Evolutionary conservation across 1,140 invertebrate species (phyloP).

Genomic region (Fopius arisanus): DNA sequence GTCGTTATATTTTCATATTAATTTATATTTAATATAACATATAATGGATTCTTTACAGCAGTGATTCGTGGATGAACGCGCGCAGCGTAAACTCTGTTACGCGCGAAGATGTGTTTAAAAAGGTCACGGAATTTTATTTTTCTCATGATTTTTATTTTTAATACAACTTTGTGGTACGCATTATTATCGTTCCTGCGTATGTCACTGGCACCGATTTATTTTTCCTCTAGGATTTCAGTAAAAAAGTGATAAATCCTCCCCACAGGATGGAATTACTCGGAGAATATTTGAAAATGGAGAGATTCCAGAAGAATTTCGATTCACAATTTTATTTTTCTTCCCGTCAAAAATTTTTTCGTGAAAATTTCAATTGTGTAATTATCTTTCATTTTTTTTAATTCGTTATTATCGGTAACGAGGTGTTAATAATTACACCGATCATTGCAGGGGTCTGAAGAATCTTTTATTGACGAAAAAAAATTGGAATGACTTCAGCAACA

Average conservation of each 20-base stretch:
- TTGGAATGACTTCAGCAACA: no score
- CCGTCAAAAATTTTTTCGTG: no score
- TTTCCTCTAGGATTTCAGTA: not conserved
- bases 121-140: slow-evolving; percentile 5
- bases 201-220: slow-evolving; percentile 1
- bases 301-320: no score
- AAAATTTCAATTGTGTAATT: no score
- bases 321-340: no score
- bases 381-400: no score
- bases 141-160: not conserved
- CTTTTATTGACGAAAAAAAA: no score
- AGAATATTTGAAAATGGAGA: no score
- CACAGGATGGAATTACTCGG: no score
- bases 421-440: no score
- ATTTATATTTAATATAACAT: slow-evolving; percentile 8
- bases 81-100: not conserved
- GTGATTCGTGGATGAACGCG: not conserved
- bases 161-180: not conserved
- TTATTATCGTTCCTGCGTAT: not conserved
- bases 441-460: no score
- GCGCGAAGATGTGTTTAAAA: not conserved
- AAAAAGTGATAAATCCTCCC: not conserved
- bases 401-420: no score
- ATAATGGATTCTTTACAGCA: slow-evolving; percentile 12
- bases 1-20: slow-evolving; percentile 5